Conservation (phyloP, 2,797 vertebrate species). For the Parambassis ranga region DNA sequence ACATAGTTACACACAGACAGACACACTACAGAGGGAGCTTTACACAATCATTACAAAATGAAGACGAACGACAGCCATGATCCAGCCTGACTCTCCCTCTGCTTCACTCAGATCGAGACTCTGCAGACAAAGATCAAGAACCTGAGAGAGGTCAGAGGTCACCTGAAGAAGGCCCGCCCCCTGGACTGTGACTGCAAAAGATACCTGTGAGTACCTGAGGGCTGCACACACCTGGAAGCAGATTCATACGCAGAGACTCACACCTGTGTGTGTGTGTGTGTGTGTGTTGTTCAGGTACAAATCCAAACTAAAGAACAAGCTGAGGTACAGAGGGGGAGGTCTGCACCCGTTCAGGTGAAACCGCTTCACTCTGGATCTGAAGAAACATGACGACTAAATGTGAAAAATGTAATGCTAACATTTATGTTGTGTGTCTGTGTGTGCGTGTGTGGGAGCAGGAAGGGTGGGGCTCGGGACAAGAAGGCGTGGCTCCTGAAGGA, state of each 20-base stretch:
- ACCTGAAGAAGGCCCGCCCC: constrained; percentile 91
- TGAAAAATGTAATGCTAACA: not conserved
- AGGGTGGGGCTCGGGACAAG: constrained; percentile 86
- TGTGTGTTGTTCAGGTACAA: constrained; percentile 82
- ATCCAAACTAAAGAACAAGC: constrained; percentile 87
- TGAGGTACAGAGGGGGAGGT: constrained; percentile 81
- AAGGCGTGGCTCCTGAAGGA: constrained; percentile 89
- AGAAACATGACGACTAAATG: no score
- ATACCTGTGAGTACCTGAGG: constrained; percentile 79
- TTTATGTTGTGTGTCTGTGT: not conserved
- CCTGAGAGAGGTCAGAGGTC: constrained; percentile 92
- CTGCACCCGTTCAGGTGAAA: constrained; percentile 91
- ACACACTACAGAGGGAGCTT: no score
- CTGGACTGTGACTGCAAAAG: constrained; percentile 92
- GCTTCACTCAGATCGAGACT: constrained; percentile 87
- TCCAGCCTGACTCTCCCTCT: no score
- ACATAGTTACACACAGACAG: no score
- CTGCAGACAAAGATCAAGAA: constrained; percentile 98
- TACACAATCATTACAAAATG: no score
- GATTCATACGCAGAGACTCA: no score
- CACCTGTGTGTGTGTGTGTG: not conserved
- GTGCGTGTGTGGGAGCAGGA: constrained; percentile 72
- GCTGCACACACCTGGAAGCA: not conserved
- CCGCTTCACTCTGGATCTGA: no score
- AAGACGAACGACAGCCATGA: no score